Percentiles rank a stretch among this genome's conserved stretches.
Conservation (phyloP, 2,888 invertebrate genomes). For the Cosmia trapezina region DNA sequence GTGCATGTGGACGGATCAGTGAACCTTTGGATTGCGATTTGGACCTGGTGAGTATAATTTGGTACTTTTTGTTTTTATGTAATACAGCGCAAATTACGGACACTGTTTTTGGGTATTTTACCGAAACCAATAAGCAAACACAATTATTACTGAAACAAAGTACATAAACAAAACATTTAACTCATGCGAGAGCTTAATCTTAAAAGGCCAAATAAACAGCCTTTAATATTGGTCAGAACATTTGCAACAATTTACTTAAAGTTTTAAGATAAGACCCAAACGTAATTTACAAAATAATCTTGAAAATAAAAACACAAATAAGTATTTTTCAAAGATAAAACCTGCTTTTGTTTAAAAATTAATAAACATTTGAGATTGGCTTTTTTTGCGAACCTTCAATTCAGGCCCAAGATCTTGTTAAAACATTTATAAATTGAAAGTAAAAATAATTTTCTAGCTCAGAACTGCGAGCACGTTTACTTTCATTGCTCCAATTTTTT, state of each 20-base stretch:
- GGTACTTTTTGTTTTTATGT: constrained; percentile 37
- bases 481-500: constrained; percentile 59
- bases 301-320: constrained; percentile 46
- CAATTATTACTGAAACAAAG: constrained; percentile 11
- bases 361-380: constrained; percentile 46
- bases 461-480: constrained; percentile 53
- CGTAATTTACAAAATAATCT: constrained; percentile 47
- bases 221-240: constrained; percentile 13
- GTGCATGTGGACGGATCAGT: constrained; percentile 84
- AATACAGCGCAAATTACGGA: constrained; percentile 7
- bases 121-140: constrained; percentile 26
- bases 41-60: constrained; percentile 82
- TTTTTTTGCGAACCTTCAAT: constrained; percentile 30
- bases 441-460: constrained; percentile 50
- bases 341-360: constrained; percentile 32
- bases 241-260: constrained; percentile 22
- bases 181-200: constrained; percentile 13
- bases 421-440: constrained; percentile 54
- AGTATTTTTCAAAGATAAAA: constrained; percentile 52
- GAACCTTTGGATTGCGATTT: constrained; percentile 88
- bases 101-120: constrained; percentile 21
- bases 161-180: constrained; percentile 24
- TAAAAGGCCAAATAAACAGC: constrained; percentile 18
- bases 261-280: constrained; percentile 42
- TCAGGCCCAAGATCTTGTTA: constrained; percentile 12